Base-by-base conservation (phyloP, 2,797 vertebrate genomes). In the Mus caroli region DNA sequence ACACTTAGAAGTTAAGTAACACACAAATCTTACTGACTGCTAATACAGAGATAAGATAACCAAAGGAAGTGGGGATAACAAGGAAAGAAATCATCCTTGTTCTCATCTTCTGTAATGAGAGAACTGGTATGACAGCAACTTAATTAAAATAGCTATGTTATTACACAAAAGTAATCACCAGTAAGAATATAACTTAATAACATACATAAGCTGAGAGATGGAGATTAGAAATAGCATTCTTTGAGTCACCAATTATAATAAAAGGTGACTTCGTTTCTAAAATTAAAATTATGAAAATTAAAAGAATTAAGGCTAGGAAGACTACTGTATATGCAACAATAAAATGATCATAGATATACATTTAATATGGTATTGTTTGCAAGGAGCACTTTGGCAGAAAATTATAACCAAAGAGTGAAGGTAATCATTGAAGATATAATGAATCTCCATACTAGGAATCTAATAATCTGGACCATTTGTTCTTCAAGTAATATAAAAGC, bases 221-320 rank as follows among this genome's bases (percentile, higher is more conserved):
- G 3, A 56, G 37, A 67, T 90, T 92, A 92, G 52, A 73, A 83
- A 86, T 64, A 73, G 6, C 71, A 87, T 78, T 87, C 37, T 40
- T 86, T 71, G 40, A 43, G 50, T 92, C 19, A 43, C 24, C 52
- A 22, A 77, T 34, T 87, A 58, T 67, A 88, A 54, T 64, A 34
- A 88, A 91, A 79, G 7, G 13, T 92, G 52, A 54, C 26, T 91
- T 90, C 14, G 50, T 87, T 89, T 86, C 31, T 75, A 52, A 88
- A 12, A 46, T 19, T 52, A 89, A 34, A 83, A 56, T 71, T 91
- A 31, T 37, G 7, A 86, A 76, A 92, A 84, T 58, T 31, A 40
- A 69, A 78, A 64, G 22, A 17, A 80, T 69, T 13, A 80, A 54
- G 52, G 15, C 14, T 69, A 34, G 6, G 40, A 89, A 92, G 92